Evolutionary conservation across 2,888 invertebrate genomes (phyloP).

Genomic region (Apantesis nais): DNA sequence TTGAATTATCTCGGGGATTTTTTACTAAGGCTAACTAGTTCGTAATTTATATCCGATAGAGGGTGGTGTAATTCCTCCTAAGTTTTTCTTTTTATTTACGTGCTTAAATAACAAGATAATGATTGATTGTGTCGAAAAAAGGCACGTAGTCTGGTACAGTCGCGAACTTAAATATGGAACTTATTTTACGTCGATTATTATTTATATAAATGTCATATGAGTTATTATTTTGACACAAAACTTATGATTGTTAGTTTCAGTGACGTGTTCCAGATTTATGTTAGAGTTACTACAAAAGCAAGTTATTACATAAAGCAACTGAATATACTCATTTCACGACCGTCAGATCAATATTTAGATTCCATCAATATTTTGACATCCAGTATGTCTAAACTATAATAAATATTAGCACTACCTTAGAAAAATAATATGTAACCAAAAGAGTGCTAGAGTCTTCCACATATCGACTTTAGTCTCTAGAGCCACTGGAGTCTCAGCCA

Average conservation of each 20-base stretch:
- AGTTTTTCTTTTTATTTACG: not conserved
- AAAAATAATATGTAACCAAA: no score
- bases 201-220: not conserved
- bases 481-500: no score
- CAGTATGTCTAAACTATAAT: no score
- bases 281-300: not conserved
- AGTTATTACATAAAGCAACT: no score
- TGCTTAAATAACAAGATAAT: not conserved
- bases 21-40: conserved; percentile 14
- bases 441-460: no score
- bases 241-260: no score
- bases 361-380: no score
- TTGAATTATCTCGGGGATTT: conserved; percentile 31
- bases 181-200: no score
- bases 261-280: not conserved
- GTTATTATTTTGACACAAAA: not conserved
- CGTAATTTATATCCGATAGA: not conserved
- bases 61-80: not conserved
- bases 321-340: no score
- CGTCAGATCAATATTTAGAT: no score
- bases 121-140: not conserved
- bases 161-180: not conserved
- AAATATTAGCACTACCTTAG: no score
- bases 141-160: not conserved
- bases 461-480: no score